Conservation (phyloP, 2,113 vertebrate genomes). For the Pithys albifrons region DNA sequence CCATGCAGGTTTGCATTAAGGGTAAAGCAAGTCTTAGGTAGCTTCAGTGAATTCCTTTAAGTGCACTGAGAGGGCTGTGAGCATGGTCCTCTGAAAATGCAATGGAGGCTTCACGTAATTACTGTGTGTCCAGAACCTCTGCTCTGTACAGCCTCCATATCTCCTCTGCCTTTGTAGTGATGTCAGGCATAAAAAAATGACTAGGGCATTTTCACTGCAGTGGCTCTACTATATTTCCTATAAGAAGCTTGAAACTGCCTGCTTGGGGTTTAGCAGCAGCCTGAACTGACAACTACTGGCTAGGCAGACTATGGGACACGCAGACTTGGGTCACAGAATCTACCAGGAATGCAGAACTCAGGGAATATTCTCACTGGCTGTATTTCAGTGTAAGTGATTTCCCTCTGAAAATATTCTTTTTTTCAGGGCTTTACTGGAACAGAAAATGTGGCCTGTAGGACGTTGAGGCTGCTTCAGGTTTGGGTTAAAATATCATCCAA, state of each 20-base stretch:
- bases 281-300: background rate
- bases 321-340: background rate
- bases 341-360: background rate
- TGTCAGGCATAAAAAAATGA: background rate
- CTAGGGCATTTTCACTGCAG: background rate
- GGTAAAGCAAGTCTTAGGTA: background rate
- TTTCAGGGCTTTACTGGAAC: background rate
- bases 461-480: background rate
- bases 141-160: background rate
- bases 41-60: background rate
- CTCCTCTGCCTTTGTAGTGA: background rate
- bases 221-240: background rate
- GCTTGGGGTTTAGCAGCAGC: background rate
- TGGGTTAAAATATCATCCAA: background rate
- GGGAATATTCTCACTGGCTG: background rate
- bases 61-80: background rate
- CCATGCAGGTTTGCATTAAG: background rate
- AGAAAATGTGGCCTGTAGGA: background rate
- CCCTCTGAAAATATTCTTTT: background rate
- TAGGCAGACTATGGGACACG: background rate
- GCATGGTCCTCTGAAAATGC: background rate
- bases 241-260: background rate
- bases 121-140: background rate
- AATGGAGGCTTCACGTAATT: background rate
- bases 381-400: background rate